These are phyloP conservation scores for Takifugu flavidus DNA, from an alignment of 2,113 vertebrate species.

Conservation along the genomic window DNA sequence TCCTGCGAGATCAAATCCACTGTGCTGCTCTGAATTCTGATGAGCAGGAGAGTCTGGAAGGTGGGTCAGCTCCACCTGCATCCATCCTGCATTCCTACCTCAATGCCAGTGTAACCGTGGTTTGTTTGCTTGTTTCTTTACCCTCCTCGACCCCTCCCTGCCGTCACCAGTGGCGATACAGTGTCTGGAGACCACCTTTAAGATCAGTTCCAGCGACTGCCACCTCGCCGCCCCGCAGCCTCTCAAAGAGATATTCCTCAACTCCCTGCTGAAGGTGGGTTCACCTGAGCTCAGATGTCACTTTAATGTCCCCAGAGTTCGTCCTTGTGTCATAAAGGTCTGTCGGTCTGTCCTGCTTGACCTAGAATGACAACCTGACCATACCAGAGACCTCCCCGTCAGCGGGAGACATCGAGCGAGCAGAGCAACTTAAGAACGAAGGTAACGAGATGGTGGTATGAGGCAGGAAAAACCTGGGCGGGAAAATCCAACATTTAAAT, in stretches of 20 bases:
- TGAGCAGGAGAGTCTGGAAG: conserved; percentile 98
- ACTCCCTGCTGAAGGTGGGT: conserved; percentile 87
- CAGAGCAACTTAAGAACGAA: conserved; percentile 96
- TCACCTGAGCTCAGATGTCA: neutral
- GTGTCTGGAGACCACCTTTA: conserved; percentile 96
- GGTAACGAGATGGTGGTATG: conserved; percentile 65
- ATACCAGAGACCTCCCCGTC: conserved; percentile 77
- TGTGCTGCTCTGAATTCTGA: conserved; percentile 87
- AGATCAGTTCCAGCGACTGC: conserved; percentile 87
- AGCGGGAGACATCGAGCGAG: conserved; percentile 83
- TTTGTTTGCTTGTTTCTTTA: too few relatives aligned
- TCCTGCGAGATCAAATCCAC: conserved; percentile 93
- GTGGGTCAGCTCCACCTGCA: conserved; percentile 59
- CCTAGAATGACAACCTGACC: conserved; percentile 83
- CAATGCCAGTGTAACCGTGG: too few relatives aligned
- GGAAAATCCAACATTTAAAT: neutral
- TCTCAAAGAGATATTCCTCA: conserved; percentile 89
- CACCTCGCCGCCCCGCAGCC: conserved; percentile 86
- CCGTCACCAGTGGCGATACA: conserved; percentile 86
- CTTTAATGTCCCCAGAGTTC: neutral
- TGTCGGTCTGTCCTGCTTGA: conserved; percentile 2
- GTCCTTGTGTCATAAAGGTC: neutral
- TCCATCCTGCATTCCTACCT: too few relatives aligned
- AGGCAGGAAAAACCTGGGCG: neutral
- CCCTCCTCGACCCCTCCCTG: neutral